Conservation (phyloP, 2,113 vertebrate genomes). For the Bambusicola thoracicus region DNA sequence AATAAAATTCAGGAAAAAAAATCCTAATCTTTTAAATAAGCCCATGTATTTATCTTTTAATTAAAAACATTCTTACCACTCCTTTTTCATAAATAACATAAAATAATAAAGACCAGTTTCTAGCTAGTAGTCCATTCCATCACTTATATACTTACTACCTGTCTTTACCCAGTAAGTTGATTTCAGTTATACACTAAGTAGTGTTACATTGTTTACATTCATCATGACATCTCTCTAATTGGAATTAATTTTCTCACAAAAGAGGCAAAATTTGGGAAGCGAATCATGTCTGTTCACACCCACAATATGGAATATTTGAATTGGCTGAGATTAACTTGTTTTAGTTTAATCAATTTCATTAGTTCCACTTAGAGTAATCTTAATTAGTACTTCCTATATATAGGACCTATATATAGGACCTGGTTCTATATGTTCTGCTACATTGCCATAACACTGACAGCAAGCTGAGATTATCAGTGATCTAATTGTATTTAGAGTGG, state of each 20-base stretch:
- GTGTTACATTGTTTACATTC: neutral
- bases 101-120: constrained; percentile 9
- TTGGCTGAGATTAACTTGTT: neutral
- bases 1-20: constrained; percentile 42
- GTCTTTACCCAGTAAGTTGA: neutral
- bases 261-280: neutral
- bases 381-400: neutral
- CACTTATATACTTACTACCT: neutral
- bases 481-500: neutral
- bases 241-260: neutral
- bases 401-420: neutral
- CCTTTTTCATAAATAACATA: constrained; percentile 19
- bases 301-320: neutral
- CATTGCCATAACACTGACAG: neutral
- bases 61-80: constrained; percentile 22
- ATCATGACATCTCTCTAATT: neutral
- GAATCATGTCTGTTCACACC: neutral
- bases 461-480: neutral
- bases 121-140: neutral
- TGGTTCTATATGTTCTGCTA: neutral
- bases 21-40: constrained; percentile 9
- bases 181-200: neutral
- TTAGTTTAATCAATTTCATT: neutral
- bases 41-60: constrained; percentile 2
- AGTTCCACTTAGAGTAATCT: neutral